Percentiles rank a stretch among this genome's conserved stretches.
These are phyloP conservation scores for Anthonomus grandis DNA, from an alignment of 1,140 invertebrate genomes.

Conservation along the genomic window DNA sequence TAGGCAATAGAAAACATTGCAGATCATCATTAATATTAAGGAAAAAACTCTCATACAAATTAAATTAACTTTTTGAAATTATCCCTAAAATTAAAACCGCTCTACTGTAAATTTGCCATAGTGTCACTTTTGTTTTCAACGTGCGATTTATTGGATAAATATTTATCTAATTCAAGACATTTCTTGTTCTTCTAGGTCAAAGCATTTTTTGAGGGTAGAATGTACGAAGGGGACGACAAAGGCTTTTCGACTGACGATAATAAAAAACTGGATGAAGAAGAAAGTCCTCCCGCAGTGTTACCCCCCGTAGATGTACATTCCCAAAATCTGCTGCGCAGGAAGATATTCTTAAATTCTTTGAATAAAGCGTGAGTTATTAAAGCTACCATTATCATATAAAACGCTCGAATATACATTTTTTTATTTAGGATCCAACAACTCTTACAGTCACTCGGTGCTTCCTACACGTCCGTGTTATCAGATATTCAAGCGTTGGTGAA, in stretches of 20 bases:
- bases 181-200: slow-evolving; percentile 41
- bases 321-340: slow-evolving; percentile 55
- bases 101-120: no score
- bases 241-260: slow-evolving; percentile 33
- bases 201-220: slow-evolving; percentile 52
- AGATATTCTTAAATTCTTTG: slow-evolving; percentile 56
- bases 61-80: no score
- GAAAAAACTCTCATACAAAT: no score
- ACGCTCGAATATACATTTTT: slow-evolving; percentile 5
- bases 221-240: slow-evolving; percentile 34
- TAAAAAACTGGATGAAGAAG: slow-evolving; percentile 39
- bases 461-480: slow-evolving; percentile 23
- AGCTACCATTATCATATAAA: not conserved
- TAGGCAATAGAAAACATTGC: no score
- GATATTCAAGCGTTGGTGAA: slow-evolving; percentile 54
- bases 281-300: slow-evolving; percentile 44
- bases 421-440: slow-evolving; percentile 32
- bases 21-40: no score
- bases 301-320: slow-evolving; percentile 56
- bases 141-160: no score
- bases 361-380: slow-evolving; percentile 50
- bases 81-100: no score
- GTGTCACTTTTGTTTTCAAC: no score
- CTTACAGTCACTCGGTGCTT: slow-evolving; percentile 23
- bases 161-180: not conserved